phyloP scores from a whole-genome alignment of 2,113 vertebrate genomes.

The Proteles cristata region DNA sequence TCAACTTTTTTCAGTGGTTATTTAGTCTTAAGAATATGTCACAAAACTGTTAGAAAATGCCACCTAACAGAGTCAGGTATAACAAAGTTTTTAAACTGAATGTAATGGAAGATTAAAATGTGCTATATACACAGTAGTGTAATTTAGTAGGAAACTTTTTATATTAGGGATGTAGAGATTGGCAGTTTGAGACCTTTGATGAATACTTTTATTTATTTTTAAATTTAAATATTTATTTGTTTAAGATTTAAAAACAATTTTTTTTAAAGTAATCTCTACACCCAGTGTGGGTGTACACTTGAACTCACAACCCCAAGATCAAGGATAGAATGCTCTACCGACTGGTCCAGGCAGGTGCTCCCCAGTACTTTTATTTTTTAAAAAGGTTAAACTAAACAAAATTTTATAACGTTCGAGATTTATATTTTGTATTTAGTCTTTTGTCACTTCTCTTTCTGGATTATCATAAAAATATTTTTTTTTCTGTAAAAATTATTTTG shows the following conservation, averaged over 20 bases:
- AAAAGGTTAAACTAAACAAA: constrained; percentile 24
- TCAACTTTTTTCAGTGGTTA: constrained; percentile 14
- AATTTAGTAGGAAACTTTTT: constrained; percentile 13
- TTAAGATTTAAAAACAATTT: not conserved
- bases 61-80: not conserved
- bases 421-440: not conserved
- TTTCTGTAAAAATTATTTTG: constrained; percentile 2
- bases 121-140: not conserved
- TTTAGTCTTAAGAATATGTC: not conserved
- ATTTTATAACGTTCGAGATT: constrained; percentile 3
- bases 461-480: not conserved
- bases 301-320: not conserved
- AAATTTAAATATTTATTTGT: not conserved
- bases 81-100: not conserved
- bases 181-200: not conserved
- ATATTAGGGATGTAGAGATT: not conserved
- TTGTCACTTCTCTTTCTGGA: not conserved
- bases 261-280: not conserved
- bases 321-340: not conserved
- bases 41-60: not conserved
- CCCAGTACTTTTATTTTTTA: constrained; percentile 17
- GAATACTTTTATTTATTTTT: not conserved
- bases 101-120: constrained; percentile 37
- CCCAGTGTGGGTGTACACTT: not conserved
- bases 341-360: not conserved